phyloP scores from a whole-genome alignment of 2,888 invertebrate species.

The Mactromeris polynyma region DNA sequence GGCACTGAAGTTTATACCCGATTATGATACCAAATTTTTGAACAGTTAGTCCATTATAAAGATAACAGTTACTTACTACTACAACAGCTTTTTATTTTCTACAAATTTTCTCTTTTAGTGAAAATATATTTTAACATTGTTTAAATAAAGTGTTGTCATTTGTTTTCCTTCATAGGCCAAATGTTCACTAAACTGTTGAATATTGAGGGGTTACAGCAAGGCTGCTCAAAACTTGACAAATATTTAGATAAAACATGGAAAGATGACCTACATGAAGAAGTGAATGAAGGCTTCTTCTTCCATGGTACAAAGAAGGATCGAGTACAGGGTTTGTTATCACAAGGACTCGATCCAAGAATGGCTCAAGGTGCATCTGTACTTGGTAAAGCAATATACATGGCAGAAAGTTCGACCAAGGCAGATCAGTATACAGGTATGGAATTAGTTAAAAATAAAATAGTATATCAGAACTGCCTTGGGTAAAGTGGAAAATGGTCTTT shows the following conservation, averaged over 20 bases:
- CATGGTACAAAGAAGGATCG: slow-evolving; percentile 72
- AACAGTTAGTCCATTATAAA: too few species aligned
- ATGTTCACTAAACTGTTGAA: slow-evolving; percentile 40
- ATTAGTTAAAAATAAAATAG: too few species aligned
- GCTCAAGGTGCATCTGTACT: slow-evolving; percentile 65
- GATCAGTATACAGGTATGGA: slow-evolving; percentile 78
- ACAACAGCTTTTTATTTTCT: too few species aligned
- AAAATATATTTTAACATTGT: neutral
- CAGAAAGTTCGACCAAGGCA: slow-evolving; percentile 78
- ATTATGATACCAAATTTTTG: too few species aligned
- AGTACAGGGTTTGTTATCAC: slow-evolving; percentile 55
- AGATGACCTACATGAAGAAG: slow-evolving; percentile 60
- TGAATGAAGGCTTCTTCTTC: slow-evolving; percentile 77
- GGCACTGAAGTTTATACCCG: too few species aligned
- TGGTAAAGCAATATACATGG: slow-evolving; percentile 75
- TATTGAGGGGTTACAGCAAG: slow-evolving; percentile 35
- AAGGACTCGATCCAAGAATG: slow-evolving; percentile 73
- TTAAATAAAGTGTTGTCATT: neutral
- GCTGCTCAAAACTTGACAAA: slow-evolving; percentile 31
- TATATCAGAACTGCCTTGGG: too few species aligned
- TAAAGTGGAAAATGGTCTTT: too few species aligned
- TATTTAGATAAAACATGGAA: slow-evolving; percentile 36
- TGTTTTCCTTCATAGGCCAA: slow-evolving; percentile 29
- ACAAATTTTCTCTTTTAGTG: neutral
- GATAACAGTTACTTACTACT: too few species aligned